Evolutionary conservation across 2,888 invertebrate genomes (phyloP).

Genomic region (Epinotia brunnichana): DNA sequence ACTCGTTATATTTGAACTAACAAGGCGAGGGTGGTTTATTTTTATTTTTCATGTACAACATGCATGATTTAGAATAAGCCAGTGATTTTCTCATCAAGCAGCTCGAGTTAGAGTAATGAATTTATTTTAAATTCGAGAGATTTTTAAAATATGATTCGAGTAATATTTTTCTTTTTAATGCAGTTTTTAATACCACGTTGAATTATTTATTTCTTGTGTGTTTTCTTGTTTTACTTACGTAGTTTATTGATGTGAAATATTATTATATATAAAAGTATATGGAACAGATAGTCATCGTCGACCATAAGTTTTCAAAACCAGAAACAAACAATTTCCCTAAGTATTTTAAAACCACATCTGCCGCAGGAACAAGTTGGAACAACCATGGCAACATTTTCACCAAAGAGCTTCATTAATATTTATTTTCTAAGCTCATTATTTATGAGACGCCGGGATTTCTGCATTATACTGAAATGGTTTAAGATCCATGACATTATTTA

Average conservation of each 20-base stretch:
- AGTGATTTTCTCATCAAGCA: too few species aligned
- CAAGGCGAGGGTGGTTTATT: background rate
- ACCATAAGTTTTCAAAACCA: background rate
- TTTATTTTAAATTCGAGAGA: too few species aligned
- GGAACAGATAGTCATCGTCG: too few species aligned
- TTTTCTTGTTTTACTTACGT: too few species aligned
- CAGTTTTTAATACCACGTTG: too few species aligned
- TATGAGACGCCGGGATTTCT: conserved; percentile 26
- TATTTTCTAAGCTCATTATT: conserved; percentile 25
- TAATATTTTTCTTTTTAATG: too few species aligned
- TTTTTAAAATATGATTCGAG: too few species aligned
- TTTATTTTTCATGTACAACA: background rate
- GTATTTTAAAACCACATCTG: background rate
- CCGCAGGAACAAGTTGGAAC: background rate
- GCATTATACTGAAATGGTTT: conserved; percentile 20
- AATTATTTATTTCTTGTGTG: too few species aligned
- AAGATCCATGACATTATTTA: conserved; percentile 35
- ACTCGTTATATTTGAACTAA: background rate
- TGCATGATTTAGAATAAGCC: too few species aligned
- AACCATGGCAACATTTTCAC: background rate
- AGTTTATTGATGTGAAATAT: too few species aligned
- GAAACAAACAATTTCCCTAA: background rate
- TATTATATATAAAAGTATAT: too few species aligned
- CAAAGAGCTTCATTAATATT: conserved; percentile 8
- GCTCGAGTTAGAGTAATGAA: too few species aligned